A percentile compares a stretch with the other conserved stretches of the same genome.
Conservation (phyloP, 2,888 invertebrate species). For the Muschampia plurimacula region DNA sequence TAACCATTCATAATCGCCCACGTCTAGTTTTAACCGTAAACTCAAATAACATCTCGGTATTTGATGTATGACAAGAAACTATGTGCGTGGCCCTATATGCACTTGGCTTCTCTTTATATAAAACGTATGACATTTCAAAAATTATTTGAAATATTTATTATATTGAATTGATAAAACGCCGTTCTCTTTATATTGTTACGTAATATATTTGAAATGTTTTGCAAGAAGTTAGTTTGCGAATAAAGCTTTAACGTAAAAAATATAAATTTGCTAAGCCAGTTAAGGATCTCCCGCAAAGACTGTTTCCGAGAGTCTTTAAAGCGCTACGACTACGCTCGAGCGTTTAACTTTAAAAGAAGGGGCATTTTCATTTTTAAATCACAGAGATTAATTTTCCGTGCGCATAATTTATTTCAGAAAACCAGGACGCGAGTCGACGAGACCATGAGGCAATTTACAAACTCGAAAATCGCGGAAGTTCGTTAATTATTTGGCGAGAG, state of each 20-base stretch:
- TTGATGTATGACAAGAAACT: too few species aligned
- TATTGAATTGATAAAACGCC: not conserved
- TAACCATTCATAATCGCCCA: too few species aligned
- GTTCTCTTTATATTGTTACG: not conserved
- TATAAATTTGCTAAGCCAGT: slow-evolving; percentile 29
- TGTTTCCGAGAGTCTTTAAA: slow-evolving; percentile 25
- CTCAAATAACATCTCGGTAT: too few species aligned
- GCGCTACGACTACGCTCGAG: slow-evolving; percentile 44
- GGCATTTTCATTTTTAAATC: slow-evolving; percentile 68
- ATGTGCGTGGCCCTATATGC: too few species aligned
- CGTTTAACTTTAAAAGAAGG: slow-evolving; percentile 59
- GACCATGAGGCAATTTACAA: slow-evolving; percentile 84
- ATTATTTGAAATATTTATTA: not conserved
- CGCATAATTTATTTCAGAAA: slow-evolving; percentile 82
- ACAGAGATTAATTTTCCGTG: slow-evolving; percentile 81
- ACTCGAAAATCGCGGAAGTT: slow-evolving; percentile 85
- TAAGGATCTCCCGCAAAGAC: slow-evolving; percentile 23
- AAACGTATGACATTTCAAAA: not conserved
- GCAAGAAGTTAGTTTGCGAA: slow-evolving; percentile 2
- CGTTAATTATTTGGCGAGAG: slow-evolving; percentile 83
- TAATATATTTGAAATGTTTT: not conserved
- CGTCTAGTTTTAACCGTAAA: too few species aligned
- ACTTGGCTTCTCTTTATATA: not conserved
- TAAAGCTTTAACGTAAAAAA: slow-evolving; percentile 16
- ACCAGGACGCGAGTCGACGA: slow-evolving; percentile 80